Percentiles rank a stretch among this genome's conserved stretches.
phyloP scores from a whole-genome alignment of 2,113 vertebrate genomes.

The Ranitomeya imitator region DNA sequence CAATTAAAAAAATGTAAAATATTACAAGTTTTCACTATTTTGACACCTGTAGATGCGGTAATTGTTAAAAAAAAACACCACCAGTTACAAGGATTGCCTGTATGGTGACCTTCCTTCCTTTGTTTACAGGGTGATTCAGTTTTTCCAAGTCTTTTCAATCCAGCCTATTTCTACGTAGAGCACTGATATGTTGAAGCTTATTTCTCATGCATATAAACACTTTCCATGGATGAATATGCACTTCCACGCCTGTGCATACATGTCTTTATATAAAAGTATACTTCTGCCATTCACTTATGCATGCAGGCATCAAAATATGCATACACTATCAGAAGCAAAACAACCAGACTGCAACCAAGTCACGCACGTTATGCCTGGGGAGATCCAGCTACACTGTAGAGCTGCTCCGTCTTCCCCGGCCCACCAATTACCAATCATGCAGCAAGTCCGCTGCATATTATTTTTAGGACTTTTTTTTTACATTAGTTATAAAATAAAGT shows the following conservation, averaged over 20 bases:
- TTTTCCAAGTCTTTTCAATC: neutral
- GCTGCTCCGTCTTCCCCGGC: neutral
- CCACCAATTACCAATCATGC: slow-evolving; percentile 23
- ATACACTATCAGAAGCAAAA: slow-evolving; percentile 40
- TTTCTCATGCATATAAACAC: slow-evolving; percentile 38
- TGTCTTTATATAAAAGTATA: slow-evolving; percentile 38
- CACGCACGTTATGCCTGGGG: slow-evolving; percentile 19
- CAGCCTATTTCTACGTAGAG: neutral
- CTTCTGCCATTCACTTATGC: slow-evolving; percentile 30
- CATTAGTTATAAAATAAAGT: neutral
- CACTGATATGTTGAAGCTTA: neutral
- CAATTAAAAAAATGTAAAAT: no score
- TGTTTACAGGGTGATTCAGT: neutral
- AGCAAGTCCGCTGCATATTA: neutral
- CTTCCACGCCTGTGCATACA: slow-evolving; percentile 28
- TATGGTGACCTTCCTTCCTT: neutral
- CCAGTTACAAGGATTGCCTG: neutral
- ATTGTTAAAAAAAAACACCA: no score
- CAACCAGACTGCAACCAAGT: slow-evolving; percentile 21
- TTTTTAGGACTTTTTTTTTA: neutral
- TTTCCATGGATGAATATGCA: slow-evolving; percentile 38
- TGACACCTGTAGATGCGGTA: no score
- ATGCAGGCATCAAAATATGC: slow-evolving; percentile 43
- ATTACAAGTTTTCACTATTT: no score
- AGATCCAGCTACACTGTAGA: slow-evolving; percentile 8